phyloP scores from a whole-genome alignment of 2,888 invertebrate species.

The Lepidochrysops patricia region DNA sequence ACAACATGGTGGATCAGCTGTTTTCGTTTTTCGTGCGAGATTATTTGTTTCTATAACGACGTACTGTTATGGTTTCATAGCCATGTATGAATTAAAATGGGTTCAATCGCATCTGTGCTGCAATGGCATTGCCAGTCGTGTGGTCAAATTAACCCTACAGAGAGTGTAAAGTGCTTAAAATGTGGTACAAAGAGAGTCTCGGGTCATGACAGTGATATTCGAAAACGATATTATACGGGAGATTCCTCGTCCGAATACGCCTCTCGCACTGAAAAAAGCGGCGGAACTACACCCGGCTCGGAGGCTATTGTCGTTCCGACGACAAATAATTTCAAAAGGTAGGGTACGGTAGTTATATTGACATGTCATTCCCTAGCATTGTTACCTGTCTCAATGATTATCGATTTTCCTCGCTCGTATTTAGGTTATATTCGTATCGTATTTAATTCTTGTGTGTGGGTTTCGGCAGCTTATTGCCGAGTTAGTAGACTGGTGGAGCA shows the following conservation, averaged over 20 bases:
- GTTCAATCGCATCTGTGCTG: conserved; percentile 94
- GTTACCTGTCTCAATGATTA: conserved; percentile 51
- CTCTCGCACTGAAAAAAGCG: conserved; percentile 58
- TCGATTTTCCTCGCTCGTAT: conserved; percentile 62
- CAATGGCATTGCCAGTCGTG: conserved; percentile 94
- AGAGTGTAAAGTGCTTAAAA: conserved; percentile 87
- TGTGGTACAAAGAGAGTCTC: conserved; percentile 81
- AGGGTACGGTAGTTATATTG: conserved; percentile 44
- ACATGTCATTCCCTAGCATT: conserved; percentile 37
- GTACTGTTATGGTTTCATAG: conserved; percentile 69
- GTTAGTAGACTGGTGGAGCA: conserved; percentile 43
- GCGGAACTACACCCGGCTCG: conserved; percentile 60
- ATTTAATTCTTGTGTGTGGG: conserved; percentile 45
- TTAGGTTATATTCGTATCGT: conserved; percentile 65
- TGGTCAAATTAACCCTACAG: conserved; percentile 91
- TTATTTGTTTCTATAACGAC: conserved; percentile 59
- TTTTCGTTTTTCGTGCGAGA: conserved; percentile 61
- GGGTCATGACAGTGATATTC: conserved; percentile 70
- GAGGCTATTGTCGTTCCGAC: conserved; percentile 60
- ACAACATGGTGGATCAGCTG: conserved; percentile 79
- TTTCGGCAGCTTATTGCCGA: conserved; percentile 47
- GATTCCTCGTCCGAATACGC: conserved; percentile 63
- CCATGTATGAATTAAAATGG: conserved; percentile 81
- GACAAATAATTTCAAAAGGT: conserved; percentile 62
- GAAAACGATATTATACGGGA: conserved; percentile 49